Evolutionary conservation across 2,797 vertebrate species (phyloP), one percentile per base, ranked within the genome.

Genomic region (Cyprinodon diabolis): DNA sequence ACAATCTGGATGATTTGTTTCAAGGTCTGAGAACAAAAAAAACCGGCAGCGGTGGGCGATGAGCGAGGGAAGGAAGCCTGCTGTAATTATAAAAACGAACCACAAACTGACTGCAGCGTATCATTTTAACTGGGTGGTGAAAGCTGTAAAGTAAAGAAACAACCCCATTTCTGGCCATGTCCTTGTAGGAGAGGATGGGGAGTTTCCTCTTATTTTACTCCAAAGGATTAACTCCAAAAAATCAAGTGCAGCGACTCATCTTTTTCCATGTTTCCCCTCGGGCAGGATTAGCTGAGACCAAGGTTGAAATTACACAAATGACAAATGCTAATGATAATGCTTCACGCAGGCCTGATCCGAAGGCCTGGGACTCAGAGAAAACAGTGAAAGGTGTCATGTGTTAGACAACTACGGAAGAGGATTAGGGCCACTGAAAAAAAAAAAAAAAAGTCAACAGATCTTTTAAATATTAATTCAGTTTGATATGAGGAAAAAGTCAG

Each of bases 121-220:
- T 89, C 83, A 89, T 91, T 90, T 89, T 73, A 86, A 91, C 84
- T 87, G 86, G 86, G 83, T 88, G 90, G 86, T 86, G 87, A 91
- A 88, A 87, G 87, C 86, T 89, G 57, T 74, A 88, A 87, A 87
- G 88, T 88, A 71, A 89, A 91, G 85, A 90, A 77, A 74, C 86
- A 82, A 82, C 43, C 76, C 82, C 60, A 66, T 78, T 77, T 81
- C 78, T 83, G 74, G 82, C 75, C 66, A 69, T 47, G 66, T 21
- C 73, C 71, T 68, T 76, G 72, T 48, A 83, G 68, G 69, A 80
- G 70, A 84, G 76, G 68, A 70, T 7, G 75, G 81, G 79, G 86
- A 87, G 84, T 86, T 85, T 88, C 84, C 87, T 79, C 43, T 77
- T 76, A 70, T 77, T 86, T 87, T 89, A 66, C 76, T 72, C 80